Evolutionary conservation across 2,113 vertebrate species (phyloP).

Genomic region (Cottus gobio): DNA sequence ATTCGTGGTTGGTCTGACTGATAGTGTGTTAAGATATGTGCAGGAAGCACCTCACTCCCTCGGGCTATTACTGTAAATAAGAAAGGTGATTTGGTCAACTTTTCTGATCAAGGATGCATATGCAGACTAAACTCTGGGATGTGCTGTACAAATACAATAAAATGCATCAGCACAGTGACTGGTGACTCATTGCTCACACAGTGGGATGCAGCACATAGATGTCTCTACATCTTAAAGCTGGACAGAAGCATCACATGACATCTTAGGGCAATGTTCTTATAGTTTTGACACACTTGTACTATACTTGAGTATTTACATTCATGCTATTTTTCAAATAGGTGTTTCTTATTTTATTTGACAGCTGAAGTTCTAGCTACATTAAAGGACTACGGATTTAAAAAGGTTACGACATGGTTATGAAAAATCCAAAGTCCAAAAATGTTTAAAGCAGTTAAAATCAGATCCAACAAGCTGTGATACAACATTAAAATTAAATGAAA

Average conservation of each 20-base stretch:
- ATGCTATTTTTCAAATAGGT: neutral
- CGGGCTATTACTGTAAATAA: slow-evolving; percentile 17
- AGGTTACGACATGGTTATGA: neutral
- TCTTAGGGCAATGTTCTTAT: neutral
- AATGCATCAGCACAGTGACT: neutral
- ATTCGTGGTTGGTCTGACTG: neutral
- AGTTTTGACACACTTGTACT: neutral
- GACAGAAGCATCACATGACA: neutral
- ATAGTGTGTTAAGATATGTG: slow-evolving; percentile 44
- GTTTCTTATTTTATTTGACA: neutral
- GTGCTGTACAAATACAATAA: neutral
- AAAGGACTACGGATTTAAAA: neutral
- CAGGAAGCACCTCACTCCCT: slow-evolving; percentile 12
- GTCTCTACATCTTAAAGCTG: neutral
- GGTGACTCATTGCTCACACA: neutral
- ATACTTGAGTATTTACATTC: neutral
- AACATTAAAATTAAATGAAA: neutral
- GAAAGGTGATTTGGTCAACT: slow-evolving; percentile 35
- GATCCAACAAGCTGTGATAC: neutral
- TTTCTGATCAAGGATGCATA: slow-evolving; percentile 38
- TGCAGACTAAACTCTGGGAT: slow-evolving; percentile 19
- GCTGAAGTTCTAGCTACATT: neutral
- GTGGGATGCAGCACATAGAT: neutral
- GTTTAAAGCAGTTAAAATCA: neutral
- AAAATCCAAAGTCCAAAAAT: neutral